Conservation (phyloP, 2,113 vertebrate genomes). For the Australoheros scitulus region DNA sequence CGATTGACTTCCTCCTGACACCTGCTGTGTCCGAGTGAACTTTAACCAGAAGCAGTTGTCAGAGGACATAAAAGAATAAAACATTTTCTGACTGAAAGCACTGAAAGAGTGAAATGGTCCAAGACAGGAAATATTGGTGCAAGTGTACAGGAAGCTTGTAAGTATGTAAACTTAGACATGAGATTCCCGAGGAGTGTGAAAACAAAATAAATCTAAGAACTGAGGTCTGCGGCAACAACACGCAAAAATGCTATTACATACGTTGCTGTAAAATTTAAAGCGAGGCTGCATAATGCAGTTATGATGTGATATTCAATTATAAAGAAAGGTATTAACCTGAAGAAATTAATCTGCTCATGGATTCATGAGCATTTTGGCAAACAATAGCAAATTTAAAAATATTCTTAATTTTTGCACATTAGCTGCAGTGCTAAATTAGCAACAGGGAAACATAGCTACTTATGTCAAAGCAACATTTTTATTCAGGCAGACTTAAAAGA, state of each 20-base stretch:
- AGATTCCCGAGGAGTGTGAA: neutral
- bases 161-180: neutral
- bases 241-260: too few species aligned
- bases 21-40: slow-evolving; percentile 30
- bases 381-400: neutral
- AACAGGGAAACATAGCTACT: too few species aligned
- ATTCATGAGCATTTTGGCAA: neutral
- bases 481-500: too few species aligned
- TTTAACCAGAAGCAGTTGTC: slow-evolving; percentile 5
- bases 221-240: too few species aligned
- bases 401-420: neutral
- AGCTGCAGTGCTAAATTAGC: neutral
- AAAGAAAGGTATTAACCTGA: neutral
- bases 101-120: slow-evolving; percentile 31
- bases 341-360: neutral
- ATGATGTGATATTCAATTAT: neutral
- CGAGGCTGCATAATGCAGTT: neutral
- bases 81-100: slow-evolving; percentile 32
- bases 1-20: neutral
- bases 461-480: too few species aligned
- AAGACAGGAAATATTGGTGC: slow-evolving; percentile 10
- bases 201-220: neutral
- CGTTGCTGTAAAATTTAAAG: neutral
- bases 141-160: neutral
- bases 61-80: slow-evolving; percentile 1